Evolutionary conservation across 2,797 vertebrate genomes (phyloP).

Genomic region (Pseudotriccus pelzelni): DNA sequence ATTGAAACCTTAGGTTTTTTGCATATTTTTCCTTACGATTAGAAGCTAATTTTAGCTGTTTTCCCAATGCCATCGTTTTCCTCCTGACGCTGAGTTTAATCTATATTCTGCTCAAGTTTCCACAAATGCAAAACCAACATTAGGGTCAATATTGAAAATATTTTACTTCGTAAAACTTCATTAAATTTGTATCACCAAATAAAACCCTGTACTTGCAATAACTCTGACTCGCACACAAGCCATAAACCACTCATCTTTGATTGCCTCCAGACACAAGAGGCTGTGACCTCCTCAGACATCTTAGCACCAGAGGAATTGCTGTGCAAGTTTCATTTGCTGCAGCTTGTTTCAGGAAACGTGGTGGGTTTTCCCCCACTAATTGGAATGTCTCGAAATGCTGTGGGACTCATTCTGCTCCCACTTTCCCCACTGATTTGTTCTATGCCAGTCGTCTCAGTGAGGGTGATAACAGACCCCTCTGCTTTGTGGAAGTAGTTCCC

Average conservation of each 20-base stretch:
- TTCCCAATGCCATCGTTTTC: not conserved
- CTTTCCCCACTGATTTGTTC: not conserved
- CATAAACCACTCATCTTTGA: not conserved
- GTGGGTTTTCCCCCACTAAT: not conserved
- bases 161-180: not conserved
- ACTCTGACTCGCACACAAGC: not conserved
- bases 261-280: not conserved
- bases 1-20: not conserved
- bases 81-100: not conserved
- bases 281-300: not conserved
- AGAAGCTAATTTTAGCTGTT: not conserved
- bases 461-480: not conserved
- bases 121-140: not conserved
- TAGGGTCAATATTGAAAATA: not conserved
- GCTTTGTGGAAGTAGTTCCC: not conserved
- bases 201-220: not conserved
- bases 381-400: not conserved
- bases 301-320: not conserved
- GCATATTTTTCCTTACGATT: not conserved
- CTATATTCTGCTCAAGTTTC: not conserved
- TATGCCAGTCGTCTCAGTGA: not conserved
- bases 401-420: not conserved
- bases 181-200: not conserved
- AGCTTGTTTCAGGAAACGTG: not conserved
- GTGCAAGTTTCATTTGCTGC: not conserved